Evolutionary conservation across 2,797 vertebrate species (phyloP).

Genomic region (Microhierax caerulescens): DNA sequence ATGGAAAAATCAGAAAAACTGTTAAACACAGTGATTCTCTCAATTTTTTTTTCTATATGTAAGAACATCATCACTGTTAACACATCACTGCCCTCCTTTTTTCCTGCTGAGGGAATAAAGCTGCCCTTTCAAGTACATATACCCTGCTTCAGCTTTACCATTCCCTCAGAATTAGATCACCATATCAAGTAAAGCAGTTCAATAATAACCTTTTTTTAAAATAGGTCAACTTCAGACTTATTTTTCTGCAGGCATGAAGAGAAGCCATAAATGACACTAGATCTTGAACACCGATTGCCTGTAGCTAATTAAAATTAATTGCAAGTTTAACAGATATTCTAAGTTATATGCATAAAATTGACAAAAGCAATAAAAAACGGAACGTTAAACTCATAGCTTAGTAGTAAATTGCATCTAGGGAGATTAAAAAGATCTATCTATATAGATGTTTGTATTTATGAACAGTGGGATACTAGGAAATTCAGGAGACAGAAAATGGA

Average conservation of each 20-base stretch:
- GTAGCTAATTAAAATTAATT: background rate
- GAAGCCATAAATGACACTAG: background rate
- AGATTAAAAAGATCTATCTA: background rate
- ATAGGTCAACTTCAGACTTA: slow-evolving; percentile 44
- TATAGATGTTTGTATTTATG: background rate
- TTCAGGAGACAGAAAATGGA: background rate
- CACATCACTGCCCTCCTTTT: background rate
- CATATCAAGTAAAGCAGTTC: slow-evolving; percentile 14
- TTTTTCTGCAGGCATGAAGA: background rate
- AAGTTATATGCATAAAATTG: background rate
- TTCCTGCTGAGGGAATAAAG: background rate
- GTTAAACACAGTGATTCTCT: background rate
- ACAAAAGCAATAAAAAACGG: background rate
- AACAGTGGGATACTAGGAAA: background rate
- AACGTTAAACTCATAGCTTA: background rate
- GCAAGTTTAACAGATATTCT: background rate
- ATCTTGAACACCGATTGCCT: background rate
- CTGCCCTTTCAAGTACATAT: slow-evolving; percentile 41
- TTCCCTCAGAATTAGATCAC: slow-evolving; percentile 16
- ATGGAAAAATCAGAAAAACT: background rate
- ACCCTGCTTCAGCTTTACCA: background rate
- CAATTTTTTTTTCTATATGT: background rate
- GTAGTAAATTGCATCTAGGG: background rate
- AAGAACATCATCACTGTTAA: background rate
- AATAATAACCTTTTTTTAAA: slow-evolving; percentile 31